phyloP scores from a whole-genome alignment of 2,888 invertebrate genomes.

The Caenorhabditis drosophilae region DNA sequence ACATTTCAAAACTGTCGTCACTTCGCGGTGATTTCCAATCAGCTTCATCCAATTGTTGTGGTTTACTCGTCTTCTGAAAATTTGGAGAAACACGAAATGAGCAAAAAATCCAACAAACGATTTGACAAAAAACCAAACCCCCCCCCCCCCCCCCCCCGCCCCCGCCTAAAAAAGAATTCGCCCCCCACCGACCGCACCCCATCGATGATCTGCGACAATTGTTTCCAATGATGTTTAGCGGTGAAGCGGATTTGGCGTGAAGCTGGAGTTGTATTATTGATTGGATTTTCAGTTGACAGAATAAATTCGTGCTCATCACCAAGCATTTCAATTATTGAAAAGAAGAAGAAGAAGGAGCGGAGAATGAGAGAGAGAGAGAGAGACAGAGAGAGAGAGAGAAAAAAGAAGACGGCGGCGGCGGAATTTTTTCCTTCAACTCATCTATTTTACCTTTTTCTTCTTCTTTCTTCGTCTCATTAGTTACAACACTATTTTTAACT shows the following conservation, averaged over 20 bases:
- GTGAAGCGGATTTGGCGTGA: conserved; percentile 2
- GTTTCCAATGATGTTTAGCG: conserved; percentile 27
- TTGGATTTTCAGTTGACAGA: not conserved
- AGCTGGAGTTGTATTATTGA: not conserved
- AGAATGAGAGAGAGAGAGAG: not conserved
- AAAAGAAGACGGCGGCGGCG: too few relatives aligned
- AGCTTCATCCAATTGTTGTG: conserved; percentile 9
- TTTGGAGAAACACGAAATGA: not conserved
- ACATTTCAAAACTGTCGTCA: conserved; percentile 31
- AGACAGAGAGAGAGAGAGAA: too few relatives aligned
- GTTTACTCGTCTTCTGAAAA: conserved; percentile 32
- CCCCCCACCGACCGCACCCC: too few relatives aligned
- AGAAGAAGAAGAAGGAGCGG: not conserved
- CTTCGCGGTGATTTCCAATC: conserved; percentile 28
- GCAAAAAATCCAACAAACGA: not conserved
- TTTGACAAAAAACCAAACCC: too few relatives aligned
- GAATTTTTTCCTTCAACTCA: too few relatives aligned
- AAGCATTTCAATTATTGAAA: not conserved
- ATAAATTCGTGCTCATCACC: not conserved
- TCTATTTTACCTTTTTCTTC: too few relatives aligned
- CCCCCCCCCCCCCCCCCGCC: too few relatives aligned
- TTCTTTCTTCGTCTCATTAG: too few relatives aligned
- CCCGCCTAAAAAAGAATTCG: too few relatives aligned
- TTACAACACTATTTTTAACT: too few relatives aligned
- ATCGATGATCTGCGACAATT: conserved; percentile 12